Conservation (phyloP, 1,140 invertebrate species). For the Aphaenogaster rudis region DNA sequence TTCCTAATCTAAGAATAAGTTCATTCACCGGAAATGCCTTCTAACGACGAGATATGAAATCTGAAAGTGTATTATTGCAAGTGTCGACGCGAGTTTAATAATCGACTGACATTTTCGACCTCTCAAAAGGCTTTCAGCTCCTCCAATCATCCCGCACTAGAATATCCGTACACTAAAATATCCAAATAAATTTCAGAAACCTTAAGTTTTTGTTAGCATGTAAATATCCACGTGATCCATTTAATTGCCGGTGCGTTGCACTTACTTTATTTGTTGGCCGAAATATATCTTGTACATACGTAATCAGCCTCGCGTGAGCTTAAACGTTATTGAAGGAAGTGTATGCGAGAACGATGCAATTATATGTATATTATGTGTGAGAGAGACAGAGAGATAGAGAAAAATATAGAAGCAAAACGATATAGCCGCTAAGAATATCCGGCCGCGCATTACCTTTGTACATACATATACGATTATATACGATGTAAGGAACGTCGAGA, state of each 20-base stretch:
- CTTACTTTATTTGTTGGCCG: conserved; percentile 15
- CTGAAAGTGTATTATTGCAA: no score
- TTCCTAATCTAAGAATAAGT: no score
- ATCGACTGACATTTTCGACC: no score
- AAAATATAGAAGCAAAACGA: not conserved
- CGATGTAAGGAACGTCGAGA: no score
- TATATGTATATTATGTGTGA: conserved; percentile 26
- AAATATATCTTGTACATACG: conserved; percentile 36
- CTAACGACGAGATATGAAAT: no score
- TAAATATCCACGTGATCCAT: conserved; percentile 22
- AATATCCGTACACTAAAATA: not conserved
- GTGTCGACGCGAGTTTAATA: no score
- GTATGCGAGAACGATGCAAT: conserved; percentile 6
- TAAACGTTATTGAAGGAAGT: not conserved
- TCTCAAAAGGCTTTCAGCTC: not conserved
- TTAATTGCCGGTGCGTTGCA: not conserved
- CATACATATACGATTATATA: conserved; percentile 41
- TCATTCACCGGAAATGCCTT: no score
- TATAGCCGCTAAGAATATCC: not conserved
- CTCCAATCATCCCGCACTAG: not conserved
- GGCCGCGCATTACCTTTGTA: conserved; percentile 29
- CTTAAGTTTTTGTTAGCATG: conserved; percentile 13
- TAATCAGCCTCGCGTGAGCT: conserved; percentile 24
- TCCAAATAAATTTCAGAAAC: conserved; percentile 3
- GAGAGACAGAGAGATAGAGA: no score